phyloP scores from a whole-genome alignment of 1,140 invertebrate genomes.

The Sesamia nonagrioides region DNA sequence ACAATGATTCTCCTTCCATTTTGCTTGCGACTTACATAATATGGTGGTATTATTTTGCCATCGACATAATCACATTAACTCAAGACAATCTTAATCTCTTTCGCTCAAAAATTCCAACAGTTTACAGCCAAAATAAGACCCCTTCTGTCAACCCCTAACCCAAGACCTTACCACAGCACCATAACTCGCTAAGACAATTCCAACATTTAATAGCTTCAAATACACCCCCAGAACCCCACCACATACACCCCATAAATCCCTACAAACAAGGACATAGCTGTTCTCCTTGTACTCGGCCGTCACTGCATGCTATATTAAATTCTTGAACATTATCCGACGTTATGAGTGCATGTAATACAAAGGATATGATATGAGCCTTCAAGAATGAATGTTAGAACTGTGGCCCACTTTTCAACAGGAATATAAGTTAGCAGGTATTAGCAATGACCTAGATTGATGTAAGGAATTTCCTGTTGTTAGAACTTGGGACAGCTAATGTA shows the following conservation, averaged over 20 bases:
- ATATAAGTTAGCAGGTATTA: background rate
- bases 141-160: background rate
- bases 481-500: too few species aligned
- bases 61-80: too few species aligned
- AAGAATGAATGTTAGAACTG: background rate
- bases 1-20: too few species aligned
- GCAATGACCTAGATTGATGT: background rate
- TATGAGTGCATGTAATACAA: constrained; percentile 33
- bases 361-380: background rate
- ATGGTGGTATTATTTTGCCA: too few species aligned
- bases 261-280: constrained; percentile 5
- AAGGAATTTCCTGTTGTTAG: too few species aligned
- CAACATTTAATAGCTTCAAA: background rate
- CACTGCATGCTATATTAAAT: constrained; percentile 30
- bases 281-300: background rate
- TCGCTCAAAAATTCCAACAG: too few species aligned
- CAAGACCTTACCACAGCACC: background rate
- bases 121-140: too few species aligned
- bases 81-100: too few species aligned
- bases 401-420: background rate
- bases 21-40: too few species aligned
- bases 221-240: background rate
- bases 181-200: background rate
- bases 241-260: constrained; percentile 1
- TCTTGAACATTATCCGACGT: constrained; percentile 12